Evolutionary conservation across 2,113 vertebrate species (phyloP).

Genomic region (Microtus montanus): DNA sequence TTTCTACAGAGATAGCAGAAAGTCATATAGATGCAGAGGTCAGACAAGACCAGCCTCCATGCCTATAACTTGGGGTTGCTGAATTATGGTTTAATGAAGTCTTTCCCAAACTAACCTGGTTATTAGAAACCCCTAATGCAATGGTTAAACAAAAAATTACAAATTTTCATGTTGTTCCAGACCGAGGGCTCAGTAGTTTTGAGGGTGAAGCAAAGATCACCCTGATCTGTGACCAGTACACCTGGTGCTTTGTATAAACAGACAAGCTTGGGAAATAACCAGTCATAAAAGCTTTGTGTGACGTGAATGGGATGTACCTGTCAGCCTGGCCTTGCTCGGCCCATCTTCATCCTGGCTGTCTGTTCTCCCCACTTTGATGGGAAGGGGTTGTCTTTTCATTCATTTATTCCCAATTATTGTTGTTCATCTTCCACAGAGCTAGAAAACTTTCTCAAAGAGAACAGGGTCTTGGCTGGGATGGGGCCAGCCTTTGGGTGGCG

Average conservation of each 20-base stretch:
- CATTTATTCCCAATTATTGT: neutral
- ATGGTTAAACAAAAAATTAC: neutral
- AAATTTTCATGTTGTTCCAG: neutral
- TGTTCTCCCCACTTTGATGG: neutral
- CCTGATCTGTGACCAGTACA: neutral
- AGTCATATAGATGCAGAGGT: neutral
- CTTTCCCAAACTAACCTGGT: slow-evolving; percentile 5
- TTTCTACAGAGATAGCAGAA: slow-evolving; percentile 15
- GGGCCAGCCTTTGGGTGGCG: neutral
- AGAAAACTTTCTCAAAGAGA: slow-evolving; percentile 12
- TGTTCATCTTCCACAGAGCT: neutral
- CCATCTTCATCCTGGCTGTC: neutral
- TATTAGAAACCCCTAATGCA: slow-evolving; percentile 23
- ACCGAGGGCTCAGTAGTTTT: neutral
- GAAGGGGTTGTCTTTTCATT: neutral
- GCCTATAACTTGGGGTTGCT: neutral
- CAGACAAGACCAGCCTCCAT: neutral
- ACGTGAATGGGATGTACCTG: neutral
- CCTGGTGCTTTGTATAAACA: neutral
- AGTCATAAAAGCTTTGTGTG: neutral
- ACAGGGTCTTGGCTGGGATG: neutral
- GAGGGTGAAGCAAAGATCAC: neutral
- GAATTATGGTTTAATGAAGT: neutral
- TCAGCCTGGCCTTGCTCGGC: neutral
- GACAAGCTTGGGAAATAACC: neutral